Conservation (phyloP, 2,113 vertebrate species). For the Antennarius striatus region DNA sequence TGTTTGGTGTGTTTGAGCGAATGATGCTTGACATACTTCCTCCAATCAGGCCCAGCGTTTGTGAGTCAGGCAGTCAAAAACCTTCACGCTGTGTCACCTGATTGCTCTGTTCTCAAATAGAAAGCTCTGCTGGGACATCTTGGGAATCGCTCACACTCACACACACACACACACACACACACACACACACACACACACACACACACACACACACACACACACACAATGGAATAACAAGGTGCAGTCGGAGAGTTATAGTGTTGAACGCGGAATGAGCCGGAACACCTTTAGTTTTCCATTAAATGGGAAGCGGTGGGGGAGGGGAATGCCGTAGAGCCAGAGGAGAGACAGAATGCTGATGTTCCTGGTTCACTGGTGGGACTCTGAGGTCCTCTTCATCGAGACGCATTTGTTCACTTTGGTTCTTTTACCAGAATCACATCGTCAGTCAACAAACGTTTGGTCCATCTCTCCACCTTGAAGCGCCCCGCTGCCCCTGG, state of each 20-base stretch:
- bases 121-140: slow-evolving; percentile 28
- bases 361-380: slow-evolving; percentile 60
- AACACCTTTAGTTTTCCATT: slow-evolving; percentile 71
- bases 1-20: slow-evolving; percentile 9
- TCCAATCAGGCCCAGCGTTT: slow-evolving; percentile 37
- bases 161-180: slow-evolving; percentile 1
- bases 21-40: slow-evolving; percentile 31
- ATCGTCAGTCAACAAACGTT: slow-evolving; percentile 23
- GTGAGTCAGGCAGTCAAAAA: slow-evolving; percentile 20
- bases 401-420: slow-evolving; percentile 30
- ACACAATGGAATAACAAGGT: slow-evolving; percentile 59
- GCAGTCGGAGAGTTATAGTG: slow-evolving; percentile 46
- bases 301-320: slow-evolving; percentile 28
- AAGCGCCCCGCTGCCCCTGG: too few species aligned
- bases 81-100: slow-evolving; percentile 40
- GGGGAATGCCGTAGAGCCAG: slow-evolving; percentile 38
- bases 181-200: not conserved
- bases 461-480: slow-evolving; percentile 14
- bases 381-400: slow-evolving; percentile 52
- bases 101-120: slow-evolving; percentile 43
- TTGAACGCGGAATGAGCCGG: slow-evolving; percentile 55
- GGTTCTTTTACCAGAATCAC: slow-evolving; percentile 15
- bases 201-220: slow-evolving; percentile 10
- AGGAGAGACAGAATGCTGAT: slow-evolving; percentile 45
- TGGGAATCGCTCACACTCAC: slow-evolving; percentile 23